Percentiles rank a stretch among this genome's conserved stretches.
phyloP scores from a whole-genome alignment of 1,140 invertebrate genomes.

The Papilio aristodemus region DNA sequence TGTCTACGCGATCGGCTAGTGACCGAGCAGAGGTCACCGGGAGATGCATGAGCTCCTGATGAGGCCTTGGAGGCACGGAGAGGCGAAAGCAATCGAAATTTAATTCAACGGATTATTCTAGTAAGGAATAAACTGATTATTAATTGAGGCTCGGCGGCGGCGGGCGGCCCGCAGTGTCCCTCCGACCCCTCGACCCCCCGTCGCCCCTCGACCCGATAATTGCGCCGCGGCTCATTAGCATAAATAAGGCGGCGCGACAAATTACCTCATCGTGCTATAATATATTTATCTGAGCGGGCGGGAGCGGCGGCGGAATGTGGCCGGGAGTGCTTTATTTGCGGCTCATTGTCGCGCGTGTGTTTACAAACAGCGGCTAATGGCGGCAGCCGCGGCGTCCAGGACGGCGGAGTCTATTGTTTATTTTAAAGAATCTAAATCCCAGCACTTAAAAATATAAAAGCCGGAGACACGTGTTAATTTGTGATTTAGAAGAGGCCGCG shows the following conservation, averaged over 20 bases:
- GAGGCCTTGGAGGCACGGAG: no score
- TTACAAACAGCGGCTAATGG: slow-evolving; percentile 52
- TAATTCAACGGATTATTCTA: no score
- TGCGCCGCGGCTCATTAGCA: slow-evolving; percentile 51
- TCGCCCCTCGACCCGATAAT: background rate
- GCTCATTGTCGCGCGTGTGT: slow-evolving; percentile 42
- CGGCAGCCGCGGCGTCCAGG: slow-evolving; percentile 27
- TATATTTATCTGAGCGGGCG: slow-evolving; percentile 7
- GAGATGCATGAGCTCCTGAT: no score
- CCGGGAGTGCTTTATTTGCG: slow-evolving; percentile 19
- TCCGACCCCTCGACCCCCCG: no score
- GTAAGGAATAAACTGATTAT: no score
- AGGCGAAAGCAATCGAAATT: no score
- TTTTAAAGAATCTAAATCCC: slow-evolving; percentile 4
- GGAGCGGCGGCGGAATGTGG: background rate
- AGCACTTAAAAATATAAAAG: slow-evolving; percentile 24
- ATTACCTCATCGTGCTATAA: slow-evolving; percentile 38
- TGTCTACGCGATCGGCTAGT: no score
- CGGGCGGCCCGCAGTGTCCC: no score
- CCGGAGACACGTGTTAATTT: slow-evolving; percentile 29
- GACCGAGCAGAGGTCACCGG: no score
- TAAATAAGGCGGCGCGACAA: slow-evolving; percentile 50
- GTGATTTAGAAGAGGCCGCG: slow-evolving; percentile 10
- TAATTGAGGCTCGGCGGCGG: no score
- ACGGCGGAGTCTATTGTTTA: slow-evolving; percentile 24